Conservation (phyloP, 2,113 vertebrate genomes). For the Heptranchias perlo region DNA sequence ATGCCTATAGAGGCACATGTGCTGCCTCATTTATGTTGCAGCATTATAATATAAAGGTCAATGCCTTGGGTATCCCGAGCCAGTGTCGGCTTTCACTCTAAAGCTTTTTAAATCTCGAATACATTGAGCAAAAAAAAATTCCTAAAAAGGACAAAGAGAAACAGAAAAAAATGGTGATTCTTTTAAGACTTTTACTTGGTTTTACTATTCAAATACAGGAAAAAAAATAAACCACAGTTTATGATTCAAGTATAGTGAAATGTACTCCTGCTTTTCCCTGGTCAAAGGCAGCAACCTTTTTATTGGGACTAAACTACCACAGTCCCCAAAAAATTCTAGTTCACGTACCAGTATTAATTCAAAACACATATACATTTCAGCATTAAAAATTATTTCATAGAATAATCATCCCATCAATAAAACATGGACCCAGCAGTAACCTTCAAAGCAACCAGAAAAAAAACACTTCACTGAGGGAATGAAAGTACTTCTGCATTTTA, state of each 20-base stretch:
- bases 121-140: background rate
- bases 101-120: background rate
- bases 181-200: conserved; percentile 22
- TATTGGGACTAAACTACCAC: background rate
- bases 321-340: conserved; percentile 15
- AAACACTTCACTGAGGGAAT: background rate
- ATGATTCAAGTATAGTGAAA: conserved; percentile 24
- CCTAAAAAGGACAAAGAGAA: conserved; percentile 3
- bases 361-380: background rate
- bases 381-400: conserved; percentile 15
- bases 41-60: background rate
- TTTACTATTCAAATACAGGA: background rate
- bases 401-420: conserved; percentile 17
- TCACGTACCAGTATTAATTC: background rate
- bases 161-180: background rate
- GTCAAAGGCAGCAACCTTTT: conserved; percentile 1
- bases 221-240: background rate
- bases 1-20: background rate
- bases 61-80: background rate
- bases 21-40: background rate
- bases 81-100: background rate
- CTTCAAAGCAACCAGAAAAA: background rate
- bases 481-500: background rate
- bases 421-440: background rate
- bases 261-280: conserved; percentile 3